phyloP scores from a whole-genome alignment of 2,888 invertebrate species.

The Mylabris sibirica region DNA sequence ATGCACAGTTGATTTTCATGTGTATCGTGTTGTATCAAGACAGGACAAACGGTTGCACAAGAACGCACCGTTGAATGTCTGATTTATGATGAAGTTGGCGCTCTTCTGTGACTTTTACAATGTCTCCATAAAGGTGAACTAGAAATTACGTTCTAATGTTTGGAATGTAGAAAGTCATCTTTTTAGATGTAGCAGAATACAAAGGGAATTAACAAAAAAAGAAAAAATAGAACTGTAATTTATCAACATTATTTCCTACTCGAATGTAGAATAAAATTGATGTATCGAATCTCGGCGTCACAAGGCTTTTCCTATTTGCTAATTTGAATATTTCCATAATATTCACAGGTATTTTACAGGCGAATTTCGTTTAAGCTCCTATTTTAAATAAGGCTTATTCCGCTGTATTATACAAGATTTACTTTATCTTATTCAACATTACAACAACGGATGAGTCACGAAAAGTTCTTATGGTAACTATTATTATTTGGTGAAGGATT shows the following conservation, averaged over 20 bases:
- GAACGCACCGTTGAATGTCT: conserved; percentile 47
- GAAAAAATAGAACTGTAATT: too few species aligned
- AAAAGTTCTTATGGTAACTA: too few species aligned
- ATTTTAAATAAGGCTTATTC: conserved; percentile 6
- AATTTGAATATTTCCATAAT: conserved; percentile 5
- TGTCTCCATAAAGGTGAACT: conserved; percentile 26
- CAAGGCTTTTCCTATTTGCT: neutral
- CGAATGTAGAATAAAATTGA: too few species aligned
- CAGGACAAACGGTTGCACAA: conserved; percentile 43
- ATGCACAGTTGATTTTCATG: conserved; percentile 47
- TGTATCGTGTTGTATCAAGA: conserved; percentile 45
- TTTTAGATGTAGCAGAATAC: neutral
- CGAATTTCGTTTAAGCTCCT: neutral
- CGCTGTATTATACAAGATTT: conserved; percentile 1
- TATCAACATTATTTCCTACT: too few species aligned
- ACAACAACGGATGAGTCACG: too few species aligned
- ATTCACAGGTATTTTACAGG: neutral
- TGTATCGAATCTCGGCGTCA: neutral
- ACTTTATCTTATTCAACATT: neutral
- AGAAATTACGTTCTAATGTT: conserved; percentile 16
- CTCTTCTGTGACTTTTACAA: conserved; percentile 32
- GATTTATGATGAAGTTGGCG: conserved; percentile 43
- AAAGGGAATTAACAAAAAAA: too few species aligned
- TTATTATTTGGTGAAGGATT: too few species aligned
- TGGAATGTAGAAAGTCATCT: neutral